phyloP scores from a whole-genome alignment of 2,888 invertebrate genomes.

The Prenolepis imparis region DNA sequence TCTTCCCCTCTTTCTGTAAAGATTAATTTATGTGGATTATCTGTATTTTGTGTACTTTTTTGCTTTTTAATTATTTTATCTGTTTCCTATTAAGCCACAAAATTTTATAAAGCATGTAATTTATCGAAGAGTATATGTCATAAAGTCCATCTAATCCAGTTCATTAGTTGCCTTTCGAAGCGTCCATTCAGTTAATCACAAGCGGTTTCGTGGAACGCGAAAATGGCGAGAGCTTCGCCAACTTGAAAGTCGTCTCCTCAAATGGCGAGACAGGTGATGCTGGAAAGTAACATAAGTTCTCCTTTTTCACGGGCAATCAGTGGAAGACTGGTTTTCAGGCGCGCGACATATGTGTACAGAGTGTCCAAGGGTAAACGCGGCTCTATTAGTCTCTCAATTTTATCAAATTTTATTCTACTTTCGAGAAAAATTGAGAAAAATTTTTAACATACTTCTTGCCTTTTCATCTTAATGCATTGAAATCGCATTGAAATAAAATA shows the following conservation, averaged over 20 bases:
- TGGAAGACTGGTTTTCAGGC: constrained; percentile 34
- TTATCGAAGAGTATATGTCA: neutral
- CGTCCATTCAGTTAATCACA: neutral
- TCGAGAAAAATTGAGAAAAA: neutral
- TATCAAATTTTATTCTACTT: neutral
- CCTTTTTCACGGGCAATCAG: constrained; percentile 34
- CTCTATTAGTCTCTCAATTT: neutral
- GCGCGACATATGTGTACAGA: constrained; percentile 1
- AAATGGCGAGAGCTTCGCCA: neutral
- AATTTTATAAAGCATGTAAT: neutral
- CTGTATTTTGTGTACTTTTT: neutral
- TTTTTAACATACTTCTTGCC: neutral
- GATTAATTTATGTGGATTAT: neutral
- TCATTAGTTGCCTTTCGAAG: neutral
- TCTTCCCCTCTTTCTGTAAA: neutral
- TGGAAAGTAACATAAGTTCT: constrained; percentile 10
- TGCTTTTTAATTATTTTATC: neutral
- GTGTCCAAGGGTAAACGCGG: neutral
- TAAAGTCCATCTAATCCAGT: neutral
- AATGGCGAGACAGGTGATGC: neutral
- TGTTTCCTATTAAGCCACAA: neutral
- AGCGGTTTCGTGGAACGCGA: neutral
- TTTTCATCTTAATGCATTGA: neutral
- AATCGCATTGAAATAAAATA: neutral
- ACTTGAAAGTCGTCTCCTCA: constrained; percentile 25